A percentile compares a stretch with the other conserved stretches of the same genome.
These are phyloP conservation scores for Papilio elwesi DNA, from an alignment of 2,888 invertebrate species.

Conservation along the genomic window DNA sequence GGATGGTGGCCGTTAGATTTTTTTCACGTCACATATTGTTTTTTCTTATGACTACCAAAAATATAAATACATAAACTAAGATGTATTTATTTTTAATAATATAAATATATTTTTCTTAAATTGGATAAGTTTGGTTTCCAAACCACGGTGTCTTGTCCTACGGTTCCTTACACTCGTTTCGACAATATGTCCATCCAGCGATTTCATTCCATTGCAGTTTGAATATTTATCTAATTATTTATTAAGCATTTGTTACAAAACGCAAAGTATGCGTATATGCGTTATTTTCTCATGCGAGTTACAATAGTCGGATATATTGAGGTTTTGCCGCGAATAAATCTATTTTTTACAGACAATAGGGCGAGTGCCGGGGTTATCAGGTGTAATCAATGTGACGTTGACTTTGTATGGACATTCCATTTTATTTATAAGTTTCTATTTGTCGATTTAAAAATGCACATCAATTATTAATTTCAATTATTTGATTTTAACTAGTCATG, in stretches of 20 bases:
- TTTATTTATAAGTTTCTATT: not conserved
- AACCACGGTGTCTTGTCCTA: no score
- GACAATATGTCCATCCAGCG: not conserved
- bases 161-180: no score
- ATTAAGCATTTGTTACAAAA: conserved; percentile 32
- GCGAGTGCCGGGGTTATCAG: conserved; percentile 70
- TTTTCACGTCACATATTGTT: no score
- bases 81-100: no score
- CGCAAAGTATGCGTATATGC: conserved; percentile 26
- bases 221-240: not conserved
- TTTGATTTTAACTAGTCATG: no score
- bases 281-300: conserved; percentile 53
- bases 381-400: conserved; percentile 61
- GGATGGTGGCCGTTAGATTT: no score
- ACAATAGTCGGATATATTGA: conserved; percentile 80
- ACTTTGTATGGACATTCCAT: conserved; percentile 57
- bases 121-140: no score
- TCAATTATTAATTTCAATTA: no score
- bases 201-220: not conserved
- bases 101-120: no score
- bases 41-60: no score
- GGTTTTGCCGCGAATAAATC: conserved; percentile 78
- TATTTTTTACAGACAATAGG: conserved; percentile 74
- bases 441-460: no score
- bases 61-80: no score